A percentile compares a stretch with the other conserved stretches of the same genome.
These are phyloP conservation scores for Ciconia stormi DNA, from an alignment of 2,113 vertebrate genomes.

Conservation along the genomic window DNA sequence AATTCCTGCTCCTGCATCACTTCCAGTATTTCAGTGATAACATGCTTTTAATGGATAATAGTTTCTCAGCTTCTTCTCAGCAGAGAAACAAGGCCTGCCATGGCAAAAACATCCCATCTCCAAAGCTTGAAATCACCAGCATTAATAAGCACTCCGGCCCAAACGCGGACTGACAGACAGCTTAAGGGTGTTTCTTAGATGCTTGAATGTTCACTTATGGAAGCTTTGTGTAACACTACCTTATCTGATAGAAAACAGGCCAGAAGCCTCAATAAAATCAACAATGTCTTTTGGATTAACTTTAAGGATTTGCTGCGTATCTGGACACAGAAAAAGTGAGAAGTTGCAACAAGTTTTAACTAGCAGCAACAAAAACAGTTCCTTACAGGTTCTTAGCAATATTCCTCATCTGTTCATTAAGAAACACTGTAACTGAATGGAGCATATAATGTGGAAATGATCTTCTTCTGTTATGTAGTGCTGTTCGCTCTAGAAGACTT, in stretches of 20 bases:
- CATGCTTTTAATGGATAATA: constrained; percentile 56
- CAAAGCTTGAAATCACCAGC: constrained; percentile 64
- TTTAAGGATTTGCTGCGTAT: constrained; percentile 72
- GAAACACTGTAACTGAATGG: constrained; percentile 81
- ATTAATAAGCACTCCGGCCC: constrained; percentile 51
- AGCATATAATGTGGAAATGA: constrained; percentile 73
- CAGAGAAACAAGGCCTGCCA: constrained; percentile 68
- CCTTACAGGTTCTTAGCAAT: constrained; percentile 72
- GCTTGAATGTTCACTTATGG: constrained; percentile 59
- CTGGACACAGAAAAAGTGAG: constrained; percentile 77
- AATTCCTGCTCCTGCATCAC: constrained; percentile 58
- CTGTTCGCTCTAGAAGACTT: constrained; percentile 71
- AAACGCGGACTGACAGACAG: not conserved
- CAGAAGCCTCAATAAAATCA: constrained; percentile 68
- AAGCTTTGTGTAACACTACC: constrained; percentile 65
- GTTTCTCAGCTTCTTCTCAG: constrained; percentile 62
- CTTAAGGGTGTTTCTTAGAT: constrained; percentile 56
- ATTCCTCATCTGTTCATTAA: constrained; percentile 75
- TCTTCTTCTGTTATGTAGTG: constrained; percentile 72
- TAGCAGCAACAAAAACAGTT: constrained; percentile 80
- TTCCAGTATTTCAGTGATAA: constrained; percentile 64
- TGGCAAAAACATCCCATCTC: constrained; percentile 65
- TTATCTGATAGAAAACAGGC: constrained; percentile 73
- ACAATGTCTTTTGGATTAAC: constrained; percentile 69
- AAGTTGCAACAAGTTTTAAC: constrained; percentile 78